Percentiles rank a stretch among this genome's conserved stretches.
Conservation (phyloP, 2,113 vertebrate species). For the Piaya cayana region DNA sequence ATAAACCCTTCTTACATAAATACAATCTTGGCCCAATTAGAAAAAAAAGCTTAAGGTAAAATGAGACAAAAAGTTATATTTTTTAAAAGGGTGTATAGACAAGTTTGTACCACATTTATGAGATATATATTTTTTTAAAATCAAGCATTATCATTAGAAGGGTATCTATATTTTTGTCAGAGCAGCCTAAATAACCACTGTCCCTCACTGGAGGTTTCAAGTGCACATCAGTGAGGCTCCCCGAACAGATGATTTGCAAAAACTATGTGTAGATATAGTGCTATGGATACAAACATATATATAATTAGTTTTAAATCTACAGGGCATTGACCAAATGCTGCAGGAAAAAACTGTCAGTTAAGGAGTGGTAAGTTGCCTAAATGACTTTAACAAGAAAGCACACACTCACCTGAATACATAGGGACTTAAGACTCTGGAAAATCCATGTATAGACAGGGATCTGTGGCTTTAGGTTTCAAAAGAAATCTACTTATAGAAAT, state of each 20-base stretch:
- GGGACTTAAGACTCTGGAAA: background rate
- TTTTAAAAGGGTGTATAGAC: background rate
- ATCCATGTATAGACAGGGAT: background rate
- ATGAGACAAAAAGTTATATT: background rate
- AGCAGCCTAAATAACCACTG: background rate
- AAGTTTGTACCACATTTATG: background rate
- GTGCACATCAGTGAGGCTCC: background rate
- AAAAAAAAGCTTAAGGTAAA: background rate
- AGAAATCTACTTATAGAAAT: background rate
- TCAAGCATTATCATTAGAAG: background rate
- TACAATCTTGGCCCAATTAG: background rate
- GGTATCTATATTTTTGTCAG: background rate
- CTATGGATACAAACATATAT: background rate
- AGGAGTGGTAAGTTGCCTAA: background rate
- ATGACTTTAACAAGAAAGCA: background rate
- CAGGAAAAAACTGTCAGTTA: background rate
- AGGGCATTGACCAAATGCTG: background rate
- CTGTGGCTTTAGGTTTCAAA: background rate
- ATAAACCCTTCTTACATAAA: background rate
- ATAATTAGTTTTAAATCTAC: background rate
- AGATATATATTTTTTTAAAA: background rate
- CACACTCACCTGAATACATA: background rate
- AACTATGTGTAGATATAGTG: background rate
- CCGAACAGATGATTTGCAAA: background rate
- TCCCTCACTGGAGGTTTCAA: background rate